Conservation (phyloP, 2,888 invertebrate species). For the Electrophaes corylata region DNA sequence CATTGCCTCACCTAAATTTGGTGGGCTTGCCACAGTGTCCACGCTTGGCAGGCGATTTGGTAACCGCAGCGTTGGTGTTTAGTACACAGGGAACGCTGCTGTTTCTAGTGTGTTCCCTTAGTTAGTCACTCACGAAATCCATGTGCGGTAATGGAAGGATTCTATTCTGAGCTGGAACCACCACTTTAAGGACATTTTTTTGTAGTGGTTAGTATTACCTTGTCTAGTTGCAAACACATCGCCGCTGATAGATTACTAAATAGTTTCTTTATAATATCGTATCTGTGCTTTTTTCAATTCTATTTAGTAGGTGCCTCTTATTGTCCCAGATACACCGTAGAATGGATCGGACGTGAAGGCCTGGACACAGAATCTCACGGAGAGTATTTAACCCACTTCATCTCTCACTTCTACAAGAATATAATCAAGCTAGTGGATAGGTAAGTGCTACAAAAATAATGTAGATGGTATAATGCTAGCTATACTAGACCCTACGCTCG, state of each 20-base stretch:
- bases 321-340: slow-evolving; percentile 92
- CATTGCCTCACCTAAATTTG: too few relatives aligned
- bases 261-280: not conserved
- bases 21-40: too few relatives aligned
- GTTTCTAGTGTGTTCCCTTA: too few relatives aligned
- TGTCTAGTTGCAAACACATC: not conserved
- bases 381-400: slow-evolving; percentile 97
- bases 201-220: not conserved
- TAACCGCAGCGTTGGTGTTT: too few relatives aligned
- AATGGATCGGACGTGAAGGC: slow-evolving; percentile 98
- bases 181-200: too few relatives aligned
- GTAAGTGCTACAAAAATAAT: slow-evolving; percentile 49
- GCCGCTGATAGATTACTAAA: not conserved
- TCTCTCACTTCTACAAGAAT: slow-evolving; percentile 96
- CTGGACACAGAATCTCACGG: slow-evolving; percentile 96
- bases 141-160: too few relatives aligned
- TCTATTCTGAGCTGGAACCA: too few relatives aligned
- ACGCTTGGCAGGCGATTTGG: too few relatives aligned
- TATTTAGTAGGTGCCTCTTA: not conserved
- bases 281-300: not conserved
- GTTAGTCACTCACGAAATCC: too few relatives aligned
- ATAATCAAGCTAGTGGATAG: slow-evolving; percentile 96
- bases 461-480: too few relatives aligned
- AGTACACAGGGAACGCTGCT: too few relatives aligned
- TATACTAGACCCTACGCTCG: too few relatives aligned